Percentiles rank a stretch among this genome's conserved stretches.
These are phyloP conservation scores for Chrysaora quinquecirrha DNA, from an alignment of 30 jellyfish, hydroid and myxozoan genomes.

Conservation along the genomic window DNA sequence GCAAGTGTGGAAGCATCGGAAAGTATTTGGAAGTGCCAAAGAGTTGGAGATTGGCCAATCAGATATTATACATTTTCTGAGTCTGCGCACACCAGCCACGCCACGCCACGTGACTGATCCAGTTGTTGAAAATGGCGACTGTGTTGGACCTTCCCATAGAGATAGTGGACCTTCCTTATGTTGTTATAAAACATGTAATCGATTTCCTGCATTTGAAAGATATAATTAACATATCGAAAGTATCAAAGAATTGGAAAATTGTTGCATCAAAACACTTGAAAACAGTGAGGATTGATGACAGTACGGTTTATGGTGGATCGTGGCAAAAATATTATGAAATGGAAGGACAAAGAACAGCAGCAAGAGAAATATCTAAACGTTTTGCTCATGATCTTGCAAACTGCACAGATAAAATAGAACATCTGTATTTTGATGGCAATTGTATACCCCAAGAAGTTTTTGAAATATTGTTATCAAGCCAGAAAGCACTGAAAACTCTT, in stretches of 20 bases:
- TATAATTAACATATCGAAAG: background rate
- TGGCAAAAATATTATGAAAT: constrained; percentile 1
- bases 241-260: background rate
- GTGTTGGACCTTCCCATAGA: too few relatives aligned
- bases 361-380: too few relatives aligned
- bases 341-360: background rate
- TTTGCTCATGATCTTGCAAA: constrained; percentile 5
- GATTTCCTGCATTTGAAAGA: background rate
- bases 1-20: too few relatives aligned
- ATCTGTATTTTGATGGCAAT: constrained; percentile 1
- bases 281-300: background rate
- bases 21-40: too few relatives aligned
- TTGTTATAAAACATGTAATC: background rate
- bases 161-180: background rate
- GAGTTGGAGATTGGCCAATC: too few relatives aligned
- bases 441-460: background rate
- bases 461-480: constrained; percentile 14
- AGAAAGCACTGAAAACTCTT: background rate
- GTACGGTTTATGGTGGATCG: constrained; percentile 17
- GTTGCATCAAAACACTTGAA: background rate
- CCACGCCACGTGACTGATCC: too few relatives aligned
- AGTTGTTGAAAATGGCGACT: too few relatives aligned
- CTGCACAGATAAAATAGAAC: constrained; percentile 11
- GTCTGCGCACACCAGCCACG: too few relatives aligned
- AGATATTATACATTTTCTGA: too few relatives aligned